Conservation (phyloP, 2,888 invertebrate species). For the Synergus umbraculus region DNA sequence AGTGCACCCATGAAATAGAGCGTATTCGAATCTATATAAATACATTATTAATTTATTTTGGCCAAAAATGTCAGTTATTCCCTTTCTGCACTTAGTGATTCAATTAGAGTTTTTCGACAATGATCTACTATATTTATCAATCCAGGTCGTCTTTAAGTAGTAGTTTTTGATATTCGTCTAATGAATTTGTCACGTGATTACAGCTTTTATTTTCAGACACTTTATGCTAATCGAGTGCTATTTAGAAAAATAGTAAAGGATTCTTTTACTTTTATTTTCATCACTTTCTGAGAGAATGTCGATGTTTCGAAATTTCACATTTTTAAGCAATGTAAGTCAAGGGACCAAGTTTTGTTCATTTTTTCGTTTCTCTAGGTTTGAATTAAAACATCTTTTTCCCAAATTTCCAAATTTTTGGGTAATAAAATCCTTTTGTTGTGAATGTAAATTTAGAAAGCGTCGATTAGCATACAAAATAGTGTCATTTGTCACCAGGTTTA, state of each 20-base stretch:
- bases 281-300: no score
- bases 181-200: slow-evolving; percentile 63
- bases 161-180: slow-evolving; percentile 46
- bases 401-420: neutral
- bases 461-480: slow-evolving; percentile 48
- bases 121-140: neutral
- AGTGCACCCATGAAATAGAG: no score
- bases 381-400: neutral
- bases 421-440: neutral
- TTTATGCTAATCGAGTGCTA: slow-evolving; percentile 31
- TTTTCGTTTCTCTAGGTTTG: slow-evolving; percentile 13
- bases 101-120: slow-evolving; percentile 49
- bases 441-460: slow-evolving; percentile 37
- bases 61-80: no score
- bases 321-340: neutral
- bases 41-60: no score
- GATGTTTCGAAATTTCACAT: neutral
- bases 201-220: slow-evolving; percentile 33
- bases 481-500: slow-evolving; percentile 57
- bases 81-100: no score
- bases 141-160: slow-evolving; percentile 4
- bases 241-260: slow-evolving; percentile 37
- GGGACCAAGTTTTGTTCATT: slow-evolving; percentile 40
- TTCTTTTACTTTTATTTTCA: slow-evolving; percentile 34
- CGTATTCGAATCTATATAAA: no score